phyloP scores from a whole-genome alignment of 2,797 vertebrate species.

The Philypnodon macrostomus region DNA sequence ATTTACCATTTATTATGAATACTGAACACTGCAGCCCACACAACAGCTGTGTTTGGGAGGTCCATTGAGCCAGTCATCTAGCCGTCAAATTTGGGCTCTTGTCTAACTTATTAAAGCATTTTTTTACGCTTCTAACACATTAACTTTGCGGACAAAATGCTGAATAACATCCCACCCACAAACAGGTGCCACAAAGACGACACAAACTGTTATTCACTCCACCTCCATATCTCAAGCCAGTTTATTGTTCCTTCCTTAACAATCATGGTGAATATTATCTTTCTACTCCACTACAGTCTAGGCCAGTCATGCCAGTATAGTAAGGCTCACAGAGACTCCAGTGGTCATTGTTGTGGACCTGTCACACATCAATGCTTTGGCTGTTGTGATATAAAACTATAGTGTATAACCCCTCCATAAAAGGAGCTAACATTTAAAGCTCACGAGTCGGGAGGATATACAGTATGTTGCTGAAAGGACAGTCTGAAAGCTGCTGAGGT shows the following conservation, averaged over 20 bases:
- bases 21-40: too few relatives aligned
- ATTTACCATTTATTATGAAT: too few relatives aligned
- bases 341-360: constrained; percentile 17
- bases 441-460: constrained; percentile 43
- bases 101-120: too few relatives aligned
- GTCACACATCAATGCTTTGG: constrained; percentile 24
- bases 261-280: constrained; percentile 6
- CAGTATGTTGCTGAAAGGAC: constrained; percentile 69
- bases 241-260: constrained; percentile 1
- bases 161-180: too few relatives aligned
- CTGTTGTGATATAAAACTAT: constrained; percentile 34
- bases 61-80: too few relatives aligned
- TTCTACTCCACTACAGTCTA: constrained; percentile 9
- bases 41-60: too few relatives aligned
- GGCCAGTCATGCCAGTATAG: constrained; percentile 32
- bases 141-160: too few relatives aligned
- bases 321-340: constrained; percentile 30
- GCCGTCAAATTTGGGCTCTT: too few relatives aligned
- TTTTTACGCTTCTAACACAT: too few relatives aligned
- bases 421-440: constrained; percentile 48
- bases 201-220: too few relatives aligned
- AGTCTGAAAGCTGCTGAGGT: constrained; percentile 42
- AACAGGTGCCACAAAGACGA: too few relatives aligned
- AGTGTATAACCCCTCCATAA: constrained; percentile 30
- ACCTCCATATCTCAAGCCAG: too few relatives aligned